phyloP scores from a whole-genome alignment of 2,113 vertebrate species.

The Chrysemys picta region DNA sequence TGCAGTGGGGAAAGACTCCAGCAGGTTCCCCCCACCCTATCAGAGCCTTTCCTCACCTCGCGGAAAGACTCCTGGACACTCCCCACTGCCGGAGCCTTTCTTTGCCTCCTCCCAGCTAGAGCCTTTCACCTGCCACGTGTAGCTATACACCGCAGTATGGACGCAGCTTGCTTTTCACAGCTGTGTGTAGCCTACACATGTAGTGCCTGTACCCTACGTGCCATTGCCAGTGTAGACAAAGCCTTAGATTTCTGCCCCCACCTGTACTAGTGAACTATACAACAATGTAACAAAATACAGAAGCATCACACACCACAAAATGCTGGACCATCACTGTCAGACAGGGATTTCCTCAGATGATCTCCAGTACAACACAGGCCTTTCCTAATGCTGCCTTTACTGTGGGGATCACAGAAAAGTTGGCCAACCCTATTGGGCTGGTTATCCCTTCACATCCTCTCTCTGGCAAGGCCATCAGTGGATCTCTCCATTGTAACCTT shows the following conservation, averaged over 20 bases:
- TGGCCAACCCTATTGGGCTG: neutral
- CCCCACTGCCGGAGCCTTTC: neutral
- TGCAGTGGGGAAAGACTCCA: neutral
- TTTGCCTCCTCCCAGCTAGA: neutral
- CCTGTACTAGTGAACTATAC: rapidly evolving
- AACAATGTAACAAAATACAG: rapidly evolving
- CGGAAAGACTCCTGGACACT: neutral
- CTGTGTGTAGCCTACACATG: neutral
- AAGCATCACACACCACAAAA: rapidly evolving
- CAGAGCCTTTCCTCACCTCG: neutral
- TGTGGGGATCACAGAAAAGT: rapidly evolving
- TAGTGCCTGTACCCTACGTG: neutral
- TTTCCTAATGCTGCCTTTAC: rapidly evolving
- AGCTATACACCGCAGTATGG: neutral
- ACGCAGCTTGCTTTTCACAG: neutral
- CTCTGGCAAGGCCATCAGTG: rapidly evolving
- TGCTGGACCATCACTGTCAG: rapidly evolving
- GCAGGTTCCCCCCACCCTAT: neutral
- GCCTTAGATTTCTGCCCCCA: neutral
- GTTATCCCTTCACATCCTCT: rapidly evolving
- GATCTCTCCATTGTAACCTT: neutral
- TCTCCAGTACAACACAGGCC: neutral
- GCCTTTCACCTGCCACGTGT: neutral
- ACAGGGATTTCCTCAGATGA: rapidly evolving
- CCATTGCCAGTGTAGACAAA: neutral